phyloP scores from a whole-genome alignment of 2,888 invertebrate species.

The Leptopilina myrica region DNA sequence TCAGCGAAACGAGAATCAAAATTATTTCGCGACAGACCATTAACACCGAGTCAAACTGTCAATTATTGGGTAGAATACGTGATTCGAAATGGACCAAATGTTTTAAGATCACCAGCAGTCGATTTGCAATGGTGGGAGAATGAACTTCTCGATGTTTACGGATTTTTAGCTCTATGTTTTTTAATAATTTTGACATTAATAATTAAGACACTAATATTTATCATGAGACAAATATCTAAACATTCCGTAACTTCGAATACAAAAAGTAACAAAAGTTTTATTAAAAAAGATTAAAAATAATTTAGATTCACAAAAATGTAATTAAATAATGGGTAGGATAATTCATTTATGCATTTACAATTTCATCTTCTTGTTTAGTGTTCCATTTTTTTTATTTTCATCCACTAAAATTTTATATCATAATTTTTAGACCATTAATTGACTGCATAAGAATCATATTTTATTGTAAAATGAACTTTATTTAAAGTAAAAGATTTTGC shows the following conservation, averaged over 20 bases:
- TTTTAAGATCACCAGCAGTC: conserved; percentile 42
- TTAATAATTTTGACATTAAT: background rate
- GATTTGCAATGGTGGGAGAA: conserved; percentile 65
- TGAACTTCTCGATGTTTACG: conserved; percentile 23
- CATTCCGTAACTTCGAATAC: background rate
- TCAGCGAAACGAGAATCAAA: conserved; percentile 27
- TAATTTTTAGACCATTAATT: too few species aligned
- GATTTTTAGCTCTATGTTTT: background rate
- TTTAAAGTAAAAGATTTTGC: too few species aligned
- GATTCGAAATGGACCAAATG: conserved; percentile 58
- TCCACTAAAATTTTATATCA: too few species aligned
- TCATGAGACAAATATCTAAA: background rate
- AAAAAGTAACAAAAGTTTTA: too few species aligned
- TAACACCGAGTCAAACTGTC: conserved; percentile 57
- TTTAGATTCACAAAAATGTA: too few species aligned
- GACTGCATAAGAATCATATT: too few species aligned
- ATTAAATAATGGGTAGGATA: too few species aligned
- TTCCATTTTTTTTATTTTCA: too few species aligned
- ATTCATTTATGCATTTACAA: too few species aligned
- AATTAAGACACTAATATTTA: background rate
- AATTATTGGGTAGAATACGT: conserved; percentile 65
- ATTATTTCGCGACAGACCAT: conserved; percentile 61
- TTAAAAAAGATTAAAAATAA: too few species aligned
- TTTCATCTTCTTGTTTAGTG: too few species aligned
- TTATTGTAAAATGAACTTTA: too few species aligned